Percentiles rank a stretch among this genome's conserved stretches.
phyloP scores from a whole-genome alignment of 1,140 invertebrate genomes.

The Tetragnatha versicolor region DNA sequence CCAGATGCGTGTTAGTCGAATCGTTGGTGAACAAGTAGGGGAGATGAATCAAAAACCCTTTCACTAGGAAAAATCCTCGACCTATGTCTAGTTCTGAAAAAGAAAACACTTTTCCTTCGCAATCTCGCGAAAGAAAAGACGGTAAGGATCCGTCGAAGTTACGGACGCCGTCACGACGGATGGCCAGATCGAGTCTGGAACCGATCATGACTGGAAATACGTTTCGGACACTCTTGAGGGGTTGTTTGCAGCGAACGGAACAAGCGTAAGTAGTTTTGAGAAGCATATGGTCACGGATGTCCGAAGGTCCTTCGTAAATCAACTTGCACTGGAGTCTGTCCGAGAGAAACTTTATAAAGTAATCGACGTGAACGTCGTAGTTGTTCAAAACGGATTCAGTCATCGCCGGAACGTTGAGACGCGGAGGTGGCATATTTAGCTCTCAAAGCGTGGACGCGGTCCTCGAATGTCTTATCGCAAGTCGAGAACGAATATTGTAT shows the following conservation, averaged over 20 bases:
- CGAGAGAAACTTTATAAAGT: background rate
- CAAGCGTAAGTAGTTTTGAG: background rate
- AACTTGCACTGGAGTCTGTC: background rate
- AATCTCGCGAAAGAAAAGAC: background rate
- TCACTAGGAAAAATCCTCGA: background rate
- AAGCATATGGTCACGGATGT: background rate
- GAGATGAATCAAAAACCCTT: too few species aligned
- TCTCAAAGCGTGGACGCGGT: background rate
- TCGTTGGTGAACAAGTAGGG: slow-evolving; percentile 19
- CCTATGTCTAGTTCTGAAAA: background rate
- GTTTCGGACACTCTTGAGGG: background rate
- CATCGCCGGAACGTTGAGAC: too few species aligned
- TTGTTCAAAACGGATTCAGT: background rate
- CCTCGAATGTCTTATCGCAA: background rate
- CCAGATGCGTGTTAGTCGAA: background rate
- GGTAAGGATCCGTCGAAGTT: background rate
- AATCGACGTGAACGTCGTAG: background rate
- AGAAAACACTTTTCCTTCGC: too few species aligned
- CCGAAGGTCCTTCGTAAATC: background rate
- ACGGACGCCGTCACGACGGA: background rate
- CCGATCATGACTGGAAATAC: background rate
- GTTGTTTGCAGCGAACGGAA: background rate
- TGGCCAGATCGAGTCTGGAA: background rate
- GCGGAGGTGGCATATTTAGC: background rate
- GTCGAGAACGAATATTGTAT: background rate